Base-by-base conservation (phyloP, 2,888 invertebrate species). In the Drosophila ezoana region DNA sequence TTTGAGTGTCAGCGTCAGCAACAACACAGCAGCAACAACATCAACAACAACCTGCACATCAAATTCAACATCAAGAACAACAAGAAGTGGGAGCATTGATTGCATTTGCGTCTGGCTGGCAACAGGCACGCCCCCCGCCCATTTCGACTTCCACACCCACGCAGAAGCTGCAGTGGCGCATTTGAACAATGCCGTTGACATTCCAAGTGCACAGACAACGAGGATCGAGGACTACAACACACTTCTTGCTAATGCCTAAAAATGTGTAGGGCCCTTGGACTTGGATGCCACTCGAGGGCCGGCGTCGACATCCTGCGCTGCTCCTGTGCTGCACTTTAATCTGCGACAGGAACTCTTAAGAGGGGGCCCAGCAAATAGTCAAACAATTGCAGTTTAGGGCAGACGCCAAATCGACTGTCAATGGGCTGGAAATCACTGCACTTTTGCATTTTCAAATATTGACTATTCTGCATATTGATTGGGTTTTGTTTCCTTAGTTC, bases 171-270 rank as follows among this genome's bases (percentile, higher is more conserved):
- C 13, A 16, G 45, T 33, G 53, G 58, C 52, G 44, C 45, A 48
- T 35, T 58, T 35, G 20, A 68, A 68, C 72, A 76, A 80, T 75
- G 86, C 65, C 86, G 75, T 74, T 82, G 83, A 65, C 83, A 73
- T 59, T 76, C 51, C 73, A 81, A 81, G 85, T 79, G 73, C 76
- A 54, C 60, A 47, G 77, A 67, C 65, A 68, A 54, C 14, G 33
- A 28, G 47, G 5, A 4, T 1, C 28, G 13, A 43, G 43, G 8
- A 51, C 45, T 38, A 18, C 61, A 58, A 45, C 56, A 67, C 65
- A 60, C 70, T 67, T 64, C 23, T 10, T 66, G 79, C 82, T 87
- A 77, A 88, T 76, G 82, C 86, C 83, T 87, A 86, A 82, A 88
- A 86, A 70, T 74, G 48, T 72, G 56, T 65, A 76, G 82, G 56